These are phyloP conservation scores for Equus quagga DNA, from an alignment of 2,113 vertebrate genomes.

Conservation along the genomic window DNA sequence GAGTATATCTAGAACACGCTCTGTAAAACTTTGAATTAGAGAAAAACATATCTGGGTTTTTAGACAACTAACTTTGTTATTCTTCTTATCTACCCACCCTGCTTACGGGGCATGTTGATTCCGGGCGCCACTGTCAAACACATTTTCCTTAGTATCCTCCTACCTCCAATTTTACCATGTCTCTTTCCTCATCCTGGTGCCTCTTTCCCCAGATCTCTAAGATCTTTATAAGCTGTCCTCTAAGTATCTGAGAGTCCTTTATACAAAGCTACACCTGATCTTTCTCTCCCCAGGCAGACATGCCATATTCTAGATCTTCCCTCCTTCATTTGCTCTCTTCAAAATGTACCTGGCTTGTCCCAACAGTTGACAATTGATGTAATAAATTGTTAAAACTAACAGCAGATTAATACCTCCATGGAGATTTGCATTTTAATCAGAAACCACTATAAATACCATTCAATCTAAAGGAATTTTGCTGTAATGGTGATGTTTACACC, in stretches of 20 bases:
- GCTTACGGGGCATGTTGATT: neutral
- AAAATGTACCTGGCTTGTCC: neutral
- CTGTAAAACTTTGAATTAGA: neutral
- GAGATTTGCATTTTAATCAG: conserved; percentile 42
- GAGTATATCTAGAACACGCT: neutral
- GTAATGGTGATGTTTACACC: neutral
- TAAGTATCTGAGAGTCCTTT: neutral
- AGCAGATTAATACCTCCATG: neutral
- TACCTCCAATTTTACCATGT: neutral
- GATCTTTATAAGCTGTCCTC: neutral
- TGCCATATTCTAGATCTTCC: neutral
- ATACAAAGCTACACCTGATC: neutral
- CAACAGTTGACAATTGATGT: neutral
- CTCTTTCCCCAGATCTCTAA: neutral
- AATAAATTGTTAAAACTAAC: conserved; percentile 14
- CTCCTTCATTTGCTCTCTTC: neutral
- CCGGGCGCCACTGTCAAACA: too few species aligned
- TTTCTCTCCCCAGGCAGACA: neutral
- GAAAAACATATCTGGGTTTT: neutral
- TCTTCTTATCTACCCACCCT: neutral
- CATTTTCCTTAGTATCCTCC: accelerated
- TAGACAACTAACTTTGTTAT: neutral
- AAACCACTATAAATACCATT: neutral
- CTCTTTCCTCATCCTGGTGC: neutral
- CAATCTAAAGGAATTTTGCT: conserved; percentile 23